Evolutionary conservation across 1,140 invertebrate species (phyloP), one percentile per base, ranked within the genome.

Genomic region (Hirudo medicinalis): DNA sequence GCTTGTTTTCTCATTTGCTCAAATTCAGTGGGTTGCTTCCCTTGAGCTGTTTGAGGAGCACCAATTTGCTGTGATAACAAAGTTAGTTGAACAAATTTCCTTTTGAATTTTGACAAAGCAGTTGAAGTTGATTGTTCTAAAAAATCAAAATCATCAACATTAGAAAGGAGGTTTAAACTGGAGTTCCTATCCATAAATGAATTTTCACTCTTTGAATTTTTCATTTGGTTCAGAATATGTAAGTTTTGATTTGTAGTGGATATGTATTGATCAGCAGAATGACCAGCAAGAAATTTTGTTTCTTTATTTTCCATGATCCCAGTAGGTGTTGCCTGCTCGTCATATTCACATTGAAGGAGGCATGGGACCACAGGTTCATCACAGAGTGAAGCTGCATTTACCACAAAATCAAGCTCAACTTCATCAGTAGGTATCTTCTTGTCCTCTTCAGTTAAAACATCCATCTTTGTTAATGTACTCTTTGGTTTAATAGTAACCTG

Each of bases 51-150:
- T 25, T 25, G 22, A 57, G 54, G 20, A 13, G 57, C 57, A 63
- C 22, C 57, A 63, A 32, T 32, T 63, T 22, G 22, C 29, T 22
- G 29, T 63, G 57, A 63, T 32, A 32, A 25, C 15, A 63, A 22
- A 63, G 11, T 32, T 25, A 63, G 19, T 20, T 63, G 57, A 22
- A 32, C 57, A 22, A 63, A 25, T 11, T 63, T 63, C 29, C 57
- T 63, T 63, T 63, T 63, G 19, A 63, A 25, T 63, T 63, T 63
- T 9, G 57, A 63, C 57, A 63, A 32, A 22, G 57, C 20, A n/a
- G 57, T 25, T 22, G 57, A 63, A 63, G 57, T n/a, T 63, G 22
- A 20, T 63, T 63, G 3, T n/a, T 63, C 57, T 25, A 63, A 63
- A 63, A 63, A 63, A 15, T 63, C 57, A 22, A 63, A 25, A 25